Evolutionary conservation across 2,888 invertebrate genomes (phyloP), one percentile per base, ranked within the genome.

Genomic region (Sylvicola cinctus): DNA sequence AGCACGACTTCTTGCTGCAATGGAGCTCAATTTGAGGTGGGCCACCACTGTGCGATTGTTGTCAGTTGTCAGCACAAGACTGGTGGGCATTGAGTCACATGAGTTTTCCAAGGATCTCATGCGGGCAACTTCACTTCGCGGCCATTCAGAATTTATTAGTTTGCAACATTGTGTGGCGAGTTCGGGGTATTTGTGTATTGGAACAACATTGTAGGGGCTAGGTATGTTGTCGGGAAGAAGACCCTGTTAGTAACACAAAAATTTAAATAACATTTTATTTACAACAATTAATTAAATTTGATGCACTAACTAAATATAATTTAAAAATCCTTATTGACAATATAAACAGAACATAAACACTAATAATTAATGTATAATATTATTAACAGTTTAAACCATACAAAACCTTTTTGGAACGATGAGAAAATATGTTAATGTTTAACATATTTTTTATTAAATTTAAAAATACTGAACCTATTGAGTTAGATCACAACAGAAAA

Each of bases 61-160:
- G 37, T 55, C 52, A 38, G 68, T 60, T 37, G 80, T 57, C 39
- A 84, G 58, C 44, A 80, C 65, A 45, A 77, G 61, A 52, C 69
- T 76, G 28, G 76, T 74, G 15, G 83, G 78, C 46, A 81, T 61
- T 34, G 59, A 55, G 49, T 83, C 76, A 48, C 73, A 70, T 1
- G 83, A 83, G 27, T 68, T 64, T 51, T 71, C 66, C 33, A 85
- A 57, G 33, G 77, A 77, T 52, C 72, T 66, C 61, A 83, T 66
- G 47, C 85, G 66, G 37, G 81, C 79, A 26, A 74, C 73, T 52
- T 74, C 71, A 48, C 83, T 81, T 45, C 84, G 65, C 40, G 77
- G 78, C 85, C 85, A 85, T 63, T 85, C 81, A n/a, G 73, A 70
- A 53, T 85, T 85, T 42, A 85, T 70, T 36, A 85, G 60, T 44